Percentiles rank a stretch among this genome's conserved stretches.
Evolutionary conservation across 1,140 invertebrate species (phyloP).

Genomic region (Anastrepha ludens): DNA sequence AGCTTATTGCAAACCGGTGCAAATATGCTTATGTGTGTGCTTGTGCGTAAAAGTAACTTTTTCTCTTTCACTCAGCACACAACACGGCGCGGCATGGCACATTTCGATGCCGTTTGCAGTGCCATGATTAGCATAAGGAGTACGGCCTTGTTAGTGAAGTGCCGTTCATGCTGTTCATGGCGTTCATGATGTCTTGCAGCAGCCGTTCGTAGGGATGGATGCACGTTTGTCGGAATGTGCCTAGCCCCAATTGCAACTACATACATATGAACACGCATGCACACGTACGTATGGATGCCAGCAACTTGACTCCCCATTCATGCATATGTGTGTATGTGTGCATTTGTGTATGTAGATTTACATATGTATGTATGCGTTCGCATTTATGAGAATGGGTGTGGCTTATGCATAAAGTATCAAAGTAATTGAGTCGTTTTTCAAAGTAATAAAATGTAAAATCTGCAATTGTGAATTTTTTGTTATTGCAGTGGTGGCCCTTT

Average conservation of each 20-base stretch:
- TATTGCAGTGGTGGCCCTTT: constrained; percentile 18
- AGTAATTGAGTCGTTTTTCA: constrained; percentile 53
- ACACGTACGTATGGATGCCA: background rate
- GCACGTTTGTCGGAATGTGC: background rate
- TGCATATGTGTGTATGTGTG: background rate
- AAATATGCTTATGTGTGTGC: background rate
- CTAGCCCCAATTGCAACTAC: constrained; percentile 33
- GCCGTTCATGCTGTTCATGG: background rate
- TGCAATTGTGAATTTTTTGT: constrained; percentile 37
- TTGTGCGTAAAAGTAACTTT: background rate
- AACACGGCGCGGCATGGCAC: background rate
- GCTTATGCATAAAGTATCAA: constrained; percentile 51
- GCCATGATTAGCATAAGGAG: constrained; percentile 35
- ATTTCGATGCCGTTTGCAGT: background rate
- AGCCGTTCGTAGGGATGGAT: background rate
- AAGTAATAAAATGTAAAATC: constrained; percentile 45
- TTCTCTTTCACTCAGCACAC: constrained; percentile 26
- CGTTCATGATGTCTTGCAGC: constrained; percentile 46
- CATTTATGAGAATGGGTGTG: constrained; percentile 54
- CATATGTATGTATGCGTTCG: background rate
- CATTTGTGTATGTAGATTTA: background rate
- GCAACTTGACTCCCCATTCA: background rate
- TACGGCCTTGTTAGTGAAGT: constrained; percentile 3
- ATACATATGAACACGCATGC: background rate
- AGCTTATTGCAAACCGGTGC: background rate